Base-by-base conservation (phyloP, 1,140 invertebrate genomes). In the Calliopsis andreniformis region DNA sequence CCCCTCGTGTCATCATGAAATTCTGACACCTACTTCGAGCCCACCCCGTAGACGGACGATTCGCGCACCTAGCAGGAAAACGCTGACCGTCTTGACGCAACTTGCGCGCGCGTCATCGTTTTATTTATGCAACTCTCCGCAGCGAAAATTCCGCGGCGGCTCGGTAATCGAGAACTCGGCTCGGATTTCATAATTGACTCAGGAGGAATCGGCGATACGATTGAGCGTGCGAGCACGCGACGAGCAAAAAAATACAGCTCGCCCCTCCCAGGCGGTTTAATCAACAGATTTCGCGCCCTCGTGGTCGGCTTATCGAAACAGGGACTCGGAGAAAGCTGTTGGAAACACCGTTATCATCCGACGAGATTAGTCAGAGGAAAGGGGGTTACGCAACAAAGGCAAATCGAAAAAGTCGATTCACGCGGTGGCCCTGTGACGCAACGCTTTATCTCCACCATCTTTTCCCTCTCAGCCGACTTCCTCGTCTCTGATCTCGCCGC, bases 401-500 rank as follows among this genome's bases (percentile, higher is more conserved):
- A 43, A 62, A 69, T 43, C 55, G 55, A 64, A 73, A 73, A 64
- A 32, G 28, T 51, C 23, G 14, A 16, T 59, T 45, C 18, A 47
- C 43, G 23, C 14, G n/a, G n/a, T n/a, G 7, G 3, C 18, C 58
- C 7, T 58, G 39, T 58, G 67, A 69, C 67, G 35, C 35, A 32
- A 61, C 20, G n/a, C 42, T 20, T 23, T 23, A 1, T 8, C n/a
- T n/a, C 20, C 20, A 23, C 25, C 7, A 30, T 72, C 45, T 64
- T 53, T 53, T 30, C 18, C 0, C 25, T 14, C 35, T 12, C 16
- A 39, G 64, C 32, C 61, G 35, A 58, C 62, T 75, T 67, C 42
- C 71, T 67, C 62, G 71, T 49, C 62, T 64, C 8, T 53, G 53
- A 78, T 63, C 70, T 76, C 53, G 72, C 66, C 78, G 18, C n/a